Conservation (phyloP, 1,140 invertebrate species). For the Musca domestica region DNA sequence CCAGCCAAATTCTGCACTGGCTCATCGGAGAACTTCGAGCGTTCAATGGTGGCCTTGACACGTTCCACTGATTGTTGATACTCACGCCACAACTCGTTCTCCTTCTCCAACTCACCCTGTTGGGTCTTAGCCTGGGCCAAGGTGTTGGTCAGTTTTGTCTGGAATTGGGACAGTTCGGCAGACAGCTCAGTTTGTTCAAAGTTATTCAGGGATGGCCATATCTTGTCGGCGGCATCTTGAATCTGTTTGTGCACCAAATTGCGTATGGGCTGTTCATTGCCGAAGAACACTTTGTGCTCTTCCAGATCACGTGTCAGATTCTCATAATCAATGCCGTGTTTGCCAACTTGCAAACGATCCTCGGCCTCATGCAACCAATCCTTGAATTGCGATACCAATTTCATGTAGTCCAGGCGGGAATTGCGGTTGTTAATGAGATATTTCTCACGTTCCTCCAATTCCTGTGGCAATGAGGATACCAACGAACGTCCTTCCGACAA, state of each 20-base stretch:
- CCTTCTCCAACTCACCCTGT: slow-evolving; percentile 72
- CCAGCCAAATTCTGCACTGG: slow-evolving; percentile 73
- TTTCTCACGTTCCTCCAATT: slow-evolving; percentile 74
- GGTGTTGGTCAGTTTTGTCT: slow-evolving; percentile 76
- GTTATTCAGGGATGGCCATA: slow-evolving; percentile 77
- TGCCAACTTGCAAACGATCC: slow-evolving; percentile 70
- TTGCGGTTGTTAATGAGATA: slow-evolving; percentile 79
- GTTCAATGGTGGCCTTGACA: slow-evolving; percentile 69
- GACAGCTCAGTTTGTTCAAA: slow-evolving; percentile 79
- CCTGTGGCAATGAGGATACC: slow-evolving; percentile 71
- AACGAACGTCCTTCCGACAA: slow-evolving; percentile 78
- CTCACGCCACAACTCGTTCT: slow-evolving; percentile 75
- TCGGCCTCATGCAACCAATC: slow-evolving; percentile 85
- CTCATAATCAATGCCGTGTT: slow-evolving; percentile 84
- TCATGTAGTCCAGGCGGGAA: slow-evolving; percentile 70
- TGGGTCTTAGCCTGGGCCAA: slow-evolving; percentile 76
- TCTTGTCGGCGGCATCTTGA: slow-evolving; percentile 79
- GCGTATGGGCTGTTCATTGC: slow-evolving; percentile 71
- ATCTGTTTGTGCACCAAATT: slow-evolving; percentile 78
- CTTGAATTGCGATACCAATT: slow-evolving; percentile 72
- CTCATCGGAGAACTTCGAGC: slow-evolving; percentile 72
- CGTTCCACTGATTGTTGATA: slow-evolving; percentile 73
- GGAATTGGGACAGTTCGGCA: slow-evolving; percentile 74
- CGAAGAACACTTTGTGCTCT: slow-evolving; percentile 84
- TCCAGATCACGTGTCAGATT: slow-evolving; percentile 78